These are phyloP conservation scores for Philopedon plagiatum DNA, from an alignment of 2,888 invertebrate genomes.

Conservation along the genomic window DNA sequence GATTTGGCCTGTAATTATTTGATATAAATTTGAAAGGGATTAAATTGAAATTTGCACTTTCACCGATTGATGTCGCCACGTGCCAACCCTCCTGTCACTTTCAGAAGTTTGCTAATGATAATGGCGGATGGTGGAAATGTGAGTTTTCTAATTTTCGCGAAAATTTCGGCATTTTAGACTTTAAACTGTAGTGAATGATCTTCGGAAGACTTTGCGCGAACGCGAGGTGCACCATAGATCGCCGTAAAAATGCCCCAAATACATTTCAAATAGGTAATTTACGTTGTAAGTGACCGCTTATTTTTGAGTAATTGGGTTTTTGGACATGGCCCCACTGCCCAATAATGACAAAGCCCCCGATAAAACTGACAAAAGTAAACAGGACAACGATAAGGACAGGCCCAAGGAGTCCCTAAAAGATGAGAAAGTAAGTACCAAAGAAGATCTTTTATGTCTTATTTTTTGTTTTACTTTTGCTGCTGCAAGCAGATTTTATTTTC, in stretches of 20 bases:
- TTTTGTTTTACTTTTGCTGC: slow-evolving; percentile 4
- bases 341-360: slow-evolving; percentile 84
- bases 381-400: slow-evolving; percentile 50
- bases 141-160: slow-evolving; percentile 56
- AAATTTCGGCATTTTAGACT: slow-evolving; percentile 34
- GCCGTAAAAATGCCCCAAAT: slow-evolving; percentile 29
- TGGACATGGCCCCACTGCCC: slow-evolving; percentile 82
- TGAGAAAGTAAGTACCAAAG: slow-evolving; percentile 38
- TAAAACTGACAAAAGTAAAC: slow-evolving; percentile 74
- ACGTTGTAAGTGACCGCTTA: slow-evolving; percentile 38
- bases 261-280: slow-evolving; percentile 33
- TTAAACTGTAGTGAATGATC: slow-evolving; percentile 17
- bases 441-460: background rate
- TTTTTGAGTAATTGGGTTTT: slow-evolving; percentile 54
- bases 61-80: slow-evolving; percentile 47
- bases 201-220: slow-evolving; percentile 17
- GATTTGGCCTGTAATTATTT: too few relatives aligned
- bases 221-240: slow-evolving; percentile 12
- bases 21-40: background rate
- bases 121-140: slow-evolving; percentile 66
- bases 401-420: slow-evolving; percentile 45
- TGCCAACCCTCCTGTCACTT: slow-evolving; percentile 35
- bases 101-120: slow-evolving; percentile 55
- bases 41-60: background rate
- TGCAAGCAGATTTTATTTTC: slow-evolving; percentile 8